These are phyloP conservation scores for Agrenia bidenticulata DNA, from an alignment of 2,888 invertebrate species.

Conservation along the genomic window DNA sequence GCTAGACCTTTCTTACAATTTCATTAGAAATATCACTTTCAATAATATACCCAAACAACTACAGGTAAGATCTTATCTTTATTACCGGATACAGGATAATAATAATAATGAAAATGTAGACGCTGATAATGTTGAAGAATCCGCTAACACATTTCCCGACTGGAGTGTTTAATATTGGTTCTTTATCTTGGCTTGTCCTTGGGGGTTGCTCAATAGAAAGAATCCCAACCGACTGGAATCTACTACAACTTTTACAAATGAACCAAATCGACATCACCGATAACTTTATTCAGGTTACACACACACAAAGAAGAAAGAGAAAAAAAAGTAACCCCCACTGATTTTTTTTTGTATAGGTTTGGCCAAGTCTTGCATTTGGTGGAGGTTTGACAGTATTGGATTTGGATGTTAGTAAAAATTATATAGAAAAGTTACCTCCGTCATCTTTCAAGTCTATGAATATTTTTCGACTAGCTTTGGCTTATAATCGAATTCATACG, in stretches of 20 bases:
- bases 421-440: constrained; percentile 67
- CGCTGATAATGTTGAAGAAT: constrained; percentile 52
- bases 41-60: constrained; percentile 49
- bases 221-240: constrained; percentile 47
- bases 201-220: constrained; percentile 44
- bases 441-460: constrained; percentile 70
- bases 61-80: constrained; percentile 39
- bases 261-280: constrained; percentile 52
- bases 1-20: constrained; percentile 52
- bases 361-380: constrained; percentile 48
- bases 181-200: constrained; percentile 50
- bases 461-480: constrained; percentile 68
- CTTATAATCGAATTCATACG: constrained; percentile 83
- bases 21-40: constrained; percentile 47
- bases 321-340: neutral
- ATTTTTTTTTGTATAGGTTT: constrained; percentile 31
- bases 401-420: constrained; percentile 79
- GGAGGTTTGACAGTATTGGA: constrained; percentile 69
- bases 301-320: neutral
- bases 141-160: constrained; percentile 46
- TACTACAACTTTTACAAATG: constrained; percentile 49
- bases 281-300: constrained; percentile 49
- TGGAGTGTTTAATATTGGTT: constrained; percentile 46
- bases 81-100: neutral
- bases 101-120: constrained; percentile 37